phyloP scores from a whole-genome alignment of 2,113 vertebrate species.

The Bubalus kerabau region DNA sequence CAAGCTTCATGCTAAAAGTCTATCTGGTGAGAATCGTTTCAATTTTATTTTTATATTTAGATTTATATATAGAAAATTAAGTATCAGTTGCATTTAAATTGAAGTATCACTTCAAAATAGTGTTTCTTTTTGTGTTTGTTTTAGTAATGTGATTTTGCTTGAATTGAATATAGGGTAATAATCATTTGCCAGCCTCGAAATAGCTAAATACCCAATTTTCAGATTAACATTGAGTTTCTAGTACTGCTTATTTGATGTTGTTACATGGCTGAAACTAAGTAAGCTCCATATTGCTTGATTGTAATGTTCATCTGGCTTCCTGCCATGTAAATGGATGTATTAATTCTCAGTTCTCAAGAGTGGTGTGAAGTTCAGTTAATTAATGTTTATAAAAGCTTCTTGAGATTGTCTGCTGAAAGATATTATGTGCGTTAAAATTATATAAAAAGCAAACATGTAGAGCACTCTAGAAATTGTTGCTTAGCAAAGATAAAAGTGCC shows the following conservation, averaged over 20 bases:
- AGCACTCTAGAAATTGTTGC: slow-evolving; percentile 58
- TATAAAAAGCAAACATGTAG: slow-evolving; percentile 57
- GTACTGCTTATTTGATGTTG: background rate
- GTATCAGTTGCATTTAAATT: slow-evolving; percentile 29
- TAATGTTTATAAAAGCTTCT: slow-evolving; percentile 72
- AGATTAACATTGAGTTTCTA: slow-evolving; percentile 27
- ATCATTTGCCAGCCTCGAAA: slow-evolving; percentile 18
- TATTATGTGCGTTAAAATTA: slow-evolving; percentile 50
- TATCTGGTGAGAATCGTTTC: slow-evolving; percentile 37
- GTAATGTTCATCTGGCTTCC: slow-evolving; percentile 63
- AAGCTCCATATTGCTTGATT: slow-evolving; percentile 25
- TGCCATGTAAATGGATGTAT: slow-evolving; percentile 64
- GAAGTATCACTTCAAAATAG: background rate
- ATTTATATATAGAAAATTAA: slow-evolving; percentile 36
- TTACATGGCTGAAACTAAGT: slow-evolving; percentile 12
- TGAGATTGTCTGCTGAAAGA: slow-evolving; percentile 64
- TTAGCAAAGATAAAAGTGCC: slow-evolving; percentile 42
- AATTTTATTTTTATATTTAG: slow-evolving; percentile 58
- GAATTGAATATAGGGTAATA: slow-evolving; percentile 36
- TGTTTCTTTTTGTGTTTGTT: background rate
- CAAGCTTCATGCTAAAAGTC: slow-evolving; percentile 48
- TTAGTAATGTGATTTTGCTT: slow-evolving; percentile 46
- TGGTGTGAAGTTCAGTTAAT: slow-evolving; percentile 71
- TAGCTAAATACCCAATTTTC: slow-evolving; percentile 53
- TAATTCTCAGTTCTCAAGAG: slow-evolving; percentile 60